Evolutionary conservation across 1,140 invertebrate species (phyloP).

Genomic region (Calliphora vicina): DNA sequence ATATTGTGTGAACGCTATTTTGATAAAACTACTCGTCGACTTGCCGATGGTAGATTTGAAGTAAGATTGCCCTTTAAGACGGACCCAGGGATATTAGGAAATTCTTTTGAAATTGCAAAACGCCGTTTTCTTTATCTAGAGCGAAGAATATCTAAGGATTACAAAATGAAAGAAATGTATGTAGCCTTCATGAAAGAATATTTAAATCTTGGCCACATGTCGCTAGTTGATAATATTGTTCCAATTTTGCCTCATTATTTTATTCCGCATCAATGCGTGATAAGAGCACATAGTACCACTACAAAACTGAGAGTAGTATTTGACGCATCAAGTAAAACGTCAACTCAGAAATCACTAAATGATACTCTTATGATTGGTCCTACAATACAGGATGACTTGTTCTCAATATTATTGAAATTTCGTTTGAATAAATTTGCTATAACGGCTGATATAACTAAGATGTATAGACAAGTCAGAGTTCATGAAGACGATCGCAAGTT

Average conservation of each 20-base stretch:
- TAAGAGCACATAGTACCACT: constrained; percentile 33
- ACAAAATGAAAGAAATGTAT: constrained; percentile 40
- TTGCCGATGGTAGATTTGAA: neutral
- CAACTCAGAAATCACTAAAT: constrained; percentile 50
- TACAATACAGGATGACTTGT: constrained; percentile 51
- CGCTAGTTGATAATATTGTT: constrained; percentile 42
- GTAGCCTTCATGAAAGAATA: constrained; percentile 39
- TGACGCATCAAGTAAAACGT: constrained; percentile 43
- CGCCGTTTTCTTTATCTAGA: neutral
- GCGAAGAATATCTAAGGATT: constrained; percentile 47
- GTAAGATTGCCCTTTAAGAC: neutral
- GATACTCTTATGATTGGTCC: constrained; percentile 53
- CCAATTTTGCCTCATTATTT: constrained; percentile 32
- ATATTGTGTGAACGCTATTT: neutral
- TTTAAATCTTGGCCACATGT: constrained; percentile 36
- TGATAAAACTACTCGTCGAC: neutral
- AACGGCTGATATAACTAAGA: constrained; percentile 53
- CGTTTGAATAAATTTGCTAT: constrained; percentile 48
- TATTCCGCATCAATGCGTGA: constrained; percentile 36
- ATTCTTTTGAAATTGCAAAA: neutral
- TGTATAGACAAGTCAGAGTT: constrained; percentile 53
- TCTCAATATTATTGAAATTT: constrained; percentile 57
- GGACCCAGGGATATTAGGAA: neutral
- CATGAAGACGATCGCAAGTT: neutral
- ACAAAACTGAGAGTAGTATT: no score